Evolutionary conservation across 2,113 vertebrate genomes (phyloP).

Genomic region (Psephotus haematonotus): DNA sequence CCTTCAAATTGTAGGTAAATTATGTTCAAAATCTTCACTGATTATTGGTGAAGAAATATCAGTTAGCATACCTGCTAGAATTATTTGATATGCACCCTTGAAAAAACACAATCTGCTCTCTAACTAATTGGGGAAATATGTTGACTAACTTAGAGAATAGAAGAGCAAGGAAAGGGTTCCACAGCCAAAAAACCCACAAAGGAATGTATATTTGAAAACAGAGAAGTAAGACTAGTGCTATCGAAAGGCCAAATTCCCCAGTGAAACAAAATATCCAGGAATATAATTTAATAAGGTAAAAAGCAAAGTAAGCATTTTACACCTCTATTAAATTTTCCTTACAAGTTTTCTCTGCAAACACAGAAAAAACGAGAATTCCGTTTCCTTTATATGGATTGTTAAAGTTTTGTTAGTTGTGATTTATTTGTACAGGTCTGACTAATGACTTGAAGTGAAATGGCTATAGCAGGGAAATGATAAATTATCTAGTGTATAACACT

Average conservation of each 20-base stretch:
- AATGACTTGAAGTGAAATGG: constrained; percentile 55
- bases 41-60: neutral
- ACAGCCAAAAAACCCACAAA: constrained; percentile 39
- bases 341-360: constrained; percentile 37
- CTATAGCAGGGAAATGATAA: constrained; percentile 61
- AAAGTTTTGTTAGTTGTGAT: constrained; percentile 54
- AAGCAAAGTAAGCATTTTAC: constrained; percentile 63
- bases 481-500: constrained; percentile 52
- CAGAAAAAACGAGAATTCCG: neutral
- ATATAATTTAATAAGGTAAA: constrained; percentile 49
- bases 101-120: neutral
- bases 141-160: neutral
- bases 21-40: neutral
- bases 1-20: neutral
- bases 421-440: constrained; percentile 57
- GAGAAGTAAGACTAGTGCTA: neutral
- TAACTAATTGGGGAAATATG: neutral
- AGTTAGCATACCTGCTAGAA: neutral
- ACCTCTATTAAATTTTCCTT: constrained; percentile 47
- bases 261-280: constrained; percentile 23
- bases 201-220: constrained; percentile 12
- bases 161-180: neutral
- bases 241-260: neutral
- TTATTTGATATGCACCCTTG: neutral
- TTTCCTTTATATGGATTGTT: constrained; percentile 41